phyloP scores from a whole-genome alignment of 1,140 invertebrate species.

The Cherax quadricarinatus region DNA sequence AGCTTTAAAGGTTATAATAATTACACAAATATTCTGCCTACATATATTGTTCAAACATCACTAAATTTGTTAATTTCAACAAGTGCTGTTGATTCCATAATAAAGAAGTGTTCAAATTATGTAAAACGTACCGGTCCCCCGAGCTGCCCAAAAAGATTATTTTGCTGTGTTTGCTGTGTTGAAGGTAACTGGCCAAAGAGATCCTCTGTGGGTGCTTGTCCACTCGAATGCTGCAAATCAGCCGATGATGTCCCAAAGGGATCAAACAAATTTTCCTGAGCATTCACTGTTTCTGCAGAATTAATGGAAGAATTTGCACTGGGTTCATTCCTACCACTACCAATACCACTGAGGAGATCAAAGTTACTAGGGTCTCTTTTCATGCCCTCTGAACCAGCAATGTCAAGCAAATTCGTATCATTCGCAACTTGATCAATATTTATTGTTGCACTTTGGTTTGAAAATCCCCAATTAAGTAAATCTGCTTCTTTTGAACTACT shows the following conservation, averaged over 20 bases:
- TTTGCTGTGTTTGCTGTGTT: constrained; percentile 4
- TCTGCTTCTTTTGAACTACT: constrained; percentile 76
- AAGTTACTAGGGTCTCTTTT: constrained; percentile 77
- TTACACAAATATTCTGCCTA: too few relatives aligned
- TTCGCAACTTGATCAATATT: neutral
- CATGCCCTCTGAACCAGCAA: constrained; percentile 65
- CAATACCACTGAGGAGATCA: constrained; percentile 82
- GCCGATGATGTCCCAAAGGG: constrained; percentile 69
- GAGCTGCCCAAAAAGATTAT: neutral
- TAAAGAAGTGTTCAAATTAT: neutral
- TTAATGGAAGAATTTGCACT: constrained; percentile 34
- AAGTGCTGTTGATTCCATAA: neutral
- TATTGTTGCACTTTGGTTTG: neutral
- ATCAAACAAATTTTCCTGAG: constrained; percentile 74
- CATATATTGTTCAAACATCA: neutral
- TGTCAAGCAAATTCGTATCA: constrained; percentile 42
- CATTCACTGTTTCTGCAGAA: constrained; percentile 51
- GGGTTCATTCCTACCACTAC: constrained; percentile 49
- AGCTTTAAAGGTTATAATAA: too few relatives aligned
- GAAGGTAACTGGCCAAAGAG: constrained; percentile 47
- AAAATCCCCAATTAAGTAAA: constrained; percentile 77
- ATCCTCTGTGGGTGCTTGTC: constrained; percentile 17
- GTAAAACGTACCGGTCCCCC: constrained; percentile 14
- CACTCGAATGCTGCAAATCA: neutral
- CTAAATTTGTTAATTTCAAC: neutral